Evolutionary conservation across 2,113 vertebrate species (phyloP).

Genomic region (Cariama cristata): DNA sequence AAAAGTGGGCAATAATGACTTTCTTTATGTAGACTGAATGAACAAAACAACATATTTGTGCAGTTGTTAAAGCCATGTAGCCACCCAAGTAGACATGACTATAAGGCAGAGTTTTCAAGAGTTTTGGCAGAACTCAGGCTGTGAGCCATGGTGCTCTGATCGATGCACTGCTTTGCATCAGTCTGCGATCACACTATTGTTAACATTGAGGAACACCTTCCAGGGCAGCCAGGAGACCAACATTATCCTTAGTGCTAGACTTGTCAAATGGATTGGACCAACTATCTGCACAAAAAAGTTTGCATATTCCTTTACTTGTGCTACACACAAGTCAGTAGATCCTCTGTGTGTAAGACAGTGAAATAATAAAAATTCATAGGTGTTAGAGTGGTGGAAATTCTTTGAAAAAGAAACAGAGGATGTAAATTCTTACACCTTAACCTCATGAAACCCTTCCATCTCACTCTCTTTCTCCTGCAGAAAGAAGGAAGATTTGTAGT

Average conservation of each 20-base stretch:
- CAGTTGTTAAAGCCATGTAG: not conserved
- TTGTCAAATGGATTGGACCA: not conserved
- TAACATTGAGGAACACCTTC: not conserved
- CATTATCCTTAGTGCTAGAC: not conserved
- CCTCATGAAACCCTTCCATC: not conserved
- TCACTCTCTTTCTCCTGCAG: not conserved
- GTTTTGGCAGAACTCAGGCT: not conserved
- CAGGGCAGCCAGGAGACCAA: not conserved
- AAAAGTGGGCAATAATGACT: not conserved
- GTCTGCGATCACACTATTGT: rapidly evolving
- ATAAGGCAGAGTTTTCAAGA: not conserved
- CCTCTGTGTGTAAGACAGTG: not conserved
- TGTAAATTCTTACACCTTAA: not conserved
- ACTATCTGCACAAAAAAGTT: not conserved
- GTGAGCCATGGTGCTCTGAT: not conserved
- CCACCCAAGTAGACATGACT: not conserved
- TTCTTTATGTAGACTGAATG: not conserved
- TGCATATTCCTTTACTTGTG: rapidly evolving
- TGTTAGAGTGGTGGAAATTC: not conserved
- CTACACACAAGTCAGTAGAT: not conserved
- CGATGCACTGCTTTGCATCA: not conserved
- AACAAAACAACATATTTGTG: not conserved
- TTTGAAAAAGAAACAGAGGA: not conserved
- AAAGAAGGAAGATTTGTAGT: not conserved
- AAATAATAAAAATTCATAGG: not conserved